Base-by-base conservation (phyloP, 2,888 invertebrate species). In the Stenchaetothrips biformis region DNA sequence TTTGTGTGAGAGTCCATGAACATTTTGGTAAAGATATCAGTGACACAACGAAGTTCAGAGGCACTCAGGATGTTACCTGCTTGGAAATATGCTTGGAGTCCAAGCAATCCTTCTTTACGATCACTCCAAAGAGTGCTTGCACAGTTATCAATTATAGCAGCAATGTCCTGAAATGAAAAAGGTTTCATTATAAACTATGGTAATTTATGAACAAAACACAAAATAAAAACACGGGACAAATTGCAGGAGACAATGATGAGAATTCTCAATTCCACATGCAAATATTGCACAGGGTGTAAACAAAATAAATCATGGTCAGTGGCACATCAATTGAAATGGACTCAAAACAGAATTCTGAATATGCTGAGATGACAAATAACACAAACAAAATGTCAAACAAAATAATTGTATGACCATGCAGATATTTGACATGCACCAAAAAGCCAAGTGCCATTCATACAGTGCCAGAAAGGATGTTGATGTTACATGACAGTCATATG, bases 1-100 rank as follows among this genome's bases (percentile, higher is more conserved):
- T 96, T 94, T 84, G 97, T 92, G 88, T 98, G 96, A 3, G 97
- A 95, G 87, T 99, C 98, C 90, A 97, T 96, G 87, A 99, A 98
- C 95, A 98, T 96, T 88, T 96, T 94, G 82, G 96, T 94, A 85
- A 98, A 95, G 82, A 96, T 93, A 84, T 98, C 98, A 0, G 96
- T 95, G n/a, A 97, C 91, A 83, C 94, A 92, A 82, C 93, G 91
- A 81, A 96, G 88, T 85, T 96, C 95, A 0, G 90, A 89, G 7
- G 91, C 90, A 0, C 90, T 89, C 0, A 94, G 87, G 0, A 90
- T 88, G 0, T 92, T 91, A 1, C 93, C 93, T 84, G 91, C 91
- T 85, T 91, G 91, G 27, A 96, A 89, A 85, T 93, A 93, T 82
- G 91, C 90, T 87, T 94, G 92, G 13, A 96, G 86, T 81, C 93